Conservation (phyloP, 2,113 vertebrate species). For the Uria lomvia region DNA sequence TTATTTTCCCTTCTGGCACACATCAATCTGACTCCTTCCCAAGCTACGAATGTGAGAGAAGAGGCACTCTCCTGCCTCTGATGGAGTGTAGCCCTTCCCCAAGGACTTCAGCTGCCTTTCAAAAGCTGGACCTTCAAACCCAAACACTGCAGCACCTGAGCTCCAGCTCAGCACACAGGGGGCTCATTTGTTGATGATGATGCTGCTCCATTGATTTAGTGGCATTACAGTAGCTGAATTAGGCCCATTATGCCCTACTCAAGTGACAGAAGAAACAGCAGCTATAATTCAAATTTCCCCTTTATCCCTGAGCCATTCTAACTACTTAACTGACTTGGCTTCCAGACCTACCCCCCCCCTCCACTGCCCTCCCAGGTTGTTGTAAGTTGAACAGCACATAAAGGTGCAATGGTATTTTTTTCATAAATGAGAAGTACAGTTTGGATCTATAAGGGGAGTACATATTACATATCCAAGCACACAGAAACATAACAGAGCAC, state of each 20-base stretch:
- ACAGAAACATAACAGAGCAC: background rate
- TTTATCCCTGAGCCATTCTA: background rate
- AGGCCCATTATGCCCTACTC: background rate
- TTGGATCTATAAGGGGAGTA: background rate
- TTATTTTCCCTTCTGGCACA: background rate
- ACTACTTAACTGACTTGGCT: background rate
- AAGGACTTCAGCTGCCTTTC: background rate
- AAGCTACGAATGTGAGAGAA: background rate
- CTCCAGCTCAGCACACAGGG: background rate
- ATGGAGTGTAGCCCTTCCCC: background rate
- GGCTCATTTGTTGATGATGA: background rate
- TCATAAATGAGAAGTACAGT: background rate
- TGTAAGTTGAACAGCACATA: background rate
- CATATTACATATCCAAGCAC: background rate
- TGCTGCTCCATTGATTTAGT: background rate
- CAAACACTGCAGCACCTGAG: background rate
- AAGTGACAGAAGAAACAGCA: background rate
- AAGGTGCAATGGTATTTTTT: background rate
- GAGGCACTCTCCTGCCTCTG: background rate
- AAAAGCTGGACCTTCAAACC: background rate
- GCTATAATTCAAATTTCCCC: background rate
- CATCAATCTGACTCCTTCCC: background rate
- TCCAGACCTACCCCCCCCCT: background rate
- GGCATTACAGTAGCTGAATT: background rate
- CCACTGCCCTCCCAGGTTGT: background rate